These are phyloP conservation scores for Mastomys coucha DNA, from an alignment of 2,113 vertebrate genomes.

Conservation along the genomic window DNA sequence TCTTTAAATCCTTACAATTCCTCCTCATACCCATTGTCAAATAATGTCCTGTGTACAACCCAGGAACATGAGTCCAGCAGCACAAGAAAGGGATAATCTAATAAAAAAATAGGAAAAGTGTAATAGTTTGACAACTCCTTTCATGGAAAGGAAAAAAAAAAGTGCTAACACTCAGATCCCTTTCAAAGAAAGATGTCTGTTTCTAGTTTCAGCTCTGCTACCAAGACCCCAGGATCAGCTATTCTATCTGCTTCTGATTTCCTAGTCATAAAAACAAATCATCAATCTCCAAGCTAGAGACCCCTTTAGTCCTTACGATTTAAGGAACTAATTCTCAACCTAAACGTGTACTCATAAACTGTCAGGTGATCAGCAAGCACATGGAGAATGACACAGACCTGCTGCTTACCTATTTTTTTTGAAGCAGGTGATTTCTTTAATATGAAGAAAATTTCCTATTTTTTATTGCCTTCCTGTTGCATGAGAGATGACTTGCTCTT, in stretches of 20 bases:
- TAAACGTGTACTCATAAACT: not conserved
- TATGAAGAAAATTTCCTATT: conserved; percentile 9
- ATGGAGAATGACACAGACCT: not conserved
- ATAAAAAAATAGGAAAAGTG: not conserved
- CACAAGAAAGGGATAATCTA: not conserved
- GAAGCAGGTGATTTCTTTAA: conserved; percentile 17
- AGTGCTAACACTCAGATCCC: not conserved
- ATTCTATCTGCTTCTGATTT: not conserved
- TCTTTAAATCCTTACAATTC: not conserved
- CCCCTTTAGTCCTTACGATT: not conserved
- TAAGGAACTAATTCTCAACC: not conserved
- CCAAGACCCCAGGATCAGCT: too few species aligned
- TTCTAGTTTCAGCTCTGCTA: not conserved
- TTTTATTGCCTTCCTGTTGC: conserved; percentile 23
- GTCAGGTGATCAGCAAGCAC: not conserved
- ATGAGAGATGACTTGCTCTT: conserved; percentile 67
- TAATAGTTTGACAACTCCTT: not conserved
- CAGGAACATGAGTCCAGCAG: not conserved
- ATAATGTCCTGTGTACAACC: not conserved
- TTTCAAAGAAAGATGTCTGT: not conserved
- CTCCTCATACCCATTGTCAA: not conserved
- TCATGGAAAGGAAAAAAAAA: not conserved
- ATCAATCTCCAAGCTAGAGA: not conserved
- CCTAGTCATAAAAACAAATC: not conserved
- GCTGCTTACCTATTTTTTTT: not conserved